Conservation (phyloP, 2,888 invertebrate genomes). For the Oxyteleia sp. region DNA sequence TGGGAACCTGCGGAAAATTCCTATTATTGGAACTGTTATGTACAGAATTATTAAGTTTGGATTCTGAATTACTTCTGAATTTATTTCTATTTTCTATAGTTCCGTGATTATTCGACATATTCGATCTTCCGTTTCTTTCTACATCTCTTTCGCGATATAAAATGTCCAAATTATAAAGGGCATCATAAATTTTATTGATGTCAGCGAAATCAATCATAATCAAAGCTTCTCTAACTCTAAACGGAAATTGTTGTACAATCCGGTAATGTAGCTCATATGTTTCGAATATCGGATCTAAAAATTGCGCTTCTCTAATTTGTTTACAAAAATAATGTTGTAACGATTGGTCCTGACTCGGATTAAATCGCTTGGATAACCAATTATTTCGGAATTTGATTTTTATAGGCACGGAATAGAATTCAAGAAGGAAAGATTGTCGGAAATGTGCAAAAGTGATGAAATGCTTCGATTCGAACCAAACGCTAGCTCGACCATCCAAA, state of each 20-base stretch:
- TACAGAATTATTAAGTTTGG: too few relatives aligned
- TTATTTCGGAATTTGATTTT: constrained; percentile 23
- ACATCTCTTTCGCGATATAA: background rate
- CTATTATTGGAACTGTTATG: too few relatives aligned
- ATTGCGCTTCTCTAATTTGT: constrained; percentile 53
- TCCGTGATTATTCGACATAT: too few relatives aligned
- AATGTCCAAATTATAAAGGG: constrained; percentile 50
- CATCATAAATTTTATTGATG: constrained; percentile 41
- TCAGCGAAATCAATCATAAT: constrained; percentile 55
- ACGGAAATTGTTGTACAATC: constrained; percentile 65
- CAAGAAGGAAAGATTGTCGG: constrained; percentile 21
- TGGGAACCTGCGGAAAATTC: too few relatives aligned
- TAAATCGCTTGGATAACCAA: constrained; percentile 41
- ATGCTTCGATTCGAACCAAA: constrained; percentile 48
- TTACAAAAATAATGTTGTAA: constrained; percentile 53
- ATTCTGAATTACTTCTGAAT: background rate
- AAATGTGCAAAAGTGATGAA: constrained; percentile 31
- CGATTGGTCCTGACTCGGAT: constrained; percentile 1
- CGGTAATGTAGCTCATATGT: constrained; percentile 54
- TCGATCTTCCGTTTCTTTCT: background rate
- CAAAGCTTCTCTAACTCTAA: constrained; percentile 46
- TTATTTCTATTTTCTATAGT: background rate
- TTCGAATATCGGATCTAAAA: constrained; percentile 31
- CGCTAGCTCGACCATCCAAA: too few relatives aligned
- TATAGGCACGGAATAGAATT: constrained; percentile 51